Percentiles rank a stretch among this genome's conserved stretches.
These are phyloP conservation scores for Chrysodeixis includens DNA, from an alignment of 2,888 invertebrate species.

Conservation along the genomic window DNA sequence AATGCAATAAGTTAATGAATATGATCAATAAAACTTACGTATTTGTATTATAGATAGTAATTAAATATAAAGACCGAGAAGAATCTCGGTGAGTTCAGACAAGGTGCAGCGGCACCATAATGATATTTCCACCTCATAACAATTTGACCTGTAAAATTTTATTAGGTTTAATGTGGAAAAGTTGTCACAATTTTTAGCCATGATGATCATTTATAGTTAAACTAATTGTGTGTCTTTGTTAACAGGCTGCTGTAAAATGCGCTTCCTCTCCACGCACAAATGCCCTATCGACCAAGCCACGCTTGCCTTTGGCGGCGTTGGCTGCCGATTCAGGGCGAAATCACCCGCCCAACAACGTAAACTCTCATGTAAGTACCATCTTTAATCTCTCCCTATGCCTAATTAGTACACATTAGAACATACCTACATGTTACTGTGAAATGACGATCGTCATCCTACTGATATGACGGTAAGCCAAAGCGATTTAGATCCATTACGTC, in stretches of 20 bases:
- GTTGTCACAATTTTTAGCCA: too few species aligned
- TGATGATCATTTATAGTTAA: too few species aligned
- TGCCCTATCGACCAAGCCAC: slow-evolving; percentile 85
- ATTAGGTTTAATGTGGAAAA: too few species aligned
- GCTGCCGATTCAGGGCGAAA: slow-evolving; percentile 81
- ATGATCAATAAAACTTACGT: not conserved
- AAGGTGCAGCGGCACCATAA: too few species aligned
- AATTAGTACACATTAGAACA: slow-evolving; percentile 31
- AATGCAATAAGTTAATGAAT: not conserved
- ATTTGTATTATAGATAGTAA: not conserved
- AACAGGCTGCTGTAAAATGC: slow-evolving; percentile 87
- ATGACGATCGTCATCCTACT: slow-evolving; percentile 17
- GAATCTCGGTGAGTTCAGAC: not conserved
- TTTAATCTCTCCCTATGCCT: slow-evolving; percentile 21
- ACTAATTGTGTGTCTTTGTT: slow-evolving; percentile 46
- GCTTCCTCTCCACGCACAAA: slow-evolving; percentile 86
- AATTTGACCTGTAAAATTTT: too few species aligned
- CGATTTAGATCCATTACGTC: slow-evolving; percentile 42
- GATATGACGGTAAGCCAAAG: slow-evolving; percentile 32
- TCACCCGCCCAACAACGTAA: slow-evolving; percentile 86
- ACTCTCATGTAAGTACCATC: slow-evolving; percentile 83
- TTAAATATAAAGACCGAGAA: not conserved
- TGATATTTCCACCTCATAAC: too few species aligned
- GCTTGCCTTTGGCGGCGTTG: slow-evolving; percentile 82
- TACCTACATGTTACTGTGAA: slow-evolving; percentile 13